phyloP scores from a whole-genome alignment of 2,888 invertebrate genomes.

The Drosophila ustulata region DNA sequence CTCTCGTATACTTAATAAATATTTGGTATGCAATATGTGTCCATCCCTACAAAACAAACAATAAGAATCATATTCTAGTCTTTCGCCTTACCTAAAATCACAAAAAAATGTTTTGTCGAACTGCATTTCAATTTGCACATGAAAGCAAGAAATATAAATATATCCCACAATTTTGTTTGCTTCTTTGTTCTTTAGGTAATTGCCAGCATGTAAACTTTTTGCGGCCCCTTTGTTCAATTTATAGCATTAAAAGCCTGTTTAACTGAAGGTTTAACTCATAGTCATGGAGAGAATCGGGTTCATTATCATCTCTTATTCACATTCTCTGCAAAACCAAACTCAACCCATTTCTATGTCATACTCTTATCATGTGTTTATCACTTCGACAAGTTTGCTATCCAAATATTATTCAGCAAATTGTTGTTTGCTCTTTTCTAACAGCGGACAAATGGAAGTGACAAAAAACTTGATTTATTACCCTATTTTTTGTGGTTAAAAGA shows the following conservation, averaged over 20 bases:
- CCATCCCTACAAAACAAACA: background rate
- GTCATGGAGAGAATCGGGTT: no score
- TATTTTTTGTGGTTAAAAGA: slow-evolving; percentile 1
- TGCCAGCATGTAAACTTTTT: background rate
- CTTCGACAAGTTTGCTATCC: background rate
- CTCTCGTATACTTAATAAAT: background rate
- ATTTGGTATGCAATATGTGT: background rate
- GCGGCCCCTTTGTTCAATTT: background rate
- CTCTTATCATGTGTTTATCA: slow-evolving; percentile 8
- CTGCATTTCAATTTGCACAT: background rate
- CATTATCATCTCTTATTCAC: no score
- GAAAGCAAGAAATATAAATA: background rate
- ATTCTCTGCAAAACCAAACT: slow-evolving; percentile 3
- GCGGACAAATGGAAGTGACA: slow-evolving; percentile 16
- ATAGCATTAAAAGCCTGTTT: background rate
- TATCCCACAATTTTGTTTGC: background rate
- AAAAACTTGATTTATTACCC: slow-evolving; percentile 16
- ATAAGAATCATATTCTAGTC: background rate
- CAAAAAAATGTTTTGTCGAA: background rate
- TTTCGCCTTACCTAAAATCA: background rate
- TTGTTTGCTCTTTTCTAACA: slow-evolving; percentile 14
- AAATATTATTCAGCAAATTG: slow-evolving; percentile 12
- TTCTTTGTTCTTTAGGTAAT: background rate
- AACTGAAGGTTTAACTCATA: no score
- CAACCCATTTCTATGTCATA: slow-evolving; percentile 4